Conservation (phyloP, 2,797 vertebrate species). For the Tachyglossus aculeatus region DNA sequence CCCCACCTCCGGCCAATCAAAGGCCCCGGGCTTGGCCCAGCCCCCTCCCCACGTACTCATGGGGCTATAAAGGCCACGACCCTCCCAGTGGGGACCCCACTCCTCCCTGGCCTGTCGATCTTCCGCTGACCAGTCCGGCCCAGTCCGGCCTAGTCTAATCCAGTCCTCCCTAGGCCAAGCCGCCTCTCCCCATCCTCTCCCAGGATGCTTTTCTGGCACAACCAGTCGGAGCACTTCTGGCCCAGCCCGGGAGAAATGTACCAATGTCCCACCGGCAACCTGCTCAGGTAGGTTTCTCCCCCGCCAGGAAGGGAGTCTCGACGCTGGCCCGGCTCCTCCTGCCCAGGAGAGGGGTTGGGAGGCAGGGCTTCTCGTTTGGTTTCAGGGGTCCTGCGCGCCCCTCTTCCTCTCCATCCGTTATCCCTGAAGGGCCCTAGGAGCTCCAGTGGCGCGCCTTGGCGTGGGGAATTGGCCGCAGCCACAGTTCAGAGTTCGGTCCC, state of each 20-base stretch:
- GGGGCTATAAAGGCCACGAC: not conserved
- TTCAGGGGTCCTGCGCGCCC: too few species aligned
- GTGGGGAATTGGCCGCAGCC: too few species aligned
- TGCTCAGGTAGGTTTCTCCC: slow-evolving; percentile 50
- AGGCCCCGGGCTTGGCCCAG: not conserved
- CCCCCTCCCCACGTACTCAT: not conserved
- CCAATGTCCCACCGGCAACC: slow-evolving; percentile 6
- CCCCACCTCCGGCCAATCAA: not conserved
- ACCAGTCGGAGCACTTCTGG: slow-evolving; percentile 58
- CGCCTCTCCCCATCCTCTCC: not conserved
- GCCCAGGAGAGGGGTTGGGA: too few species aligned
- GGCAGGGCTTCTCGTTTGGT: too few species aligned
- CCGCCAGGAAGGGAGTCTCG: too few species aligned
- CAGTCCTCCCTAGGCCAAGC: not conserved
- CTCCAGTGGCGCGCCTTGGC: too few species aligned
- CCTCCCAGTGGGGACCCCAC: not conserved
- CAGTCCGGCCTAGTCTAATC: not conserved
- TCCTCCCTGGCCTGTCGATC: not conserved
- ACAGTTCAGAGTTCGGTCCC: too few species aligned
- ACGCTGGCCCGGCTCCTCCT: too few species aligned
- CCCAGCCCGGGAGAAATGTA: slow-evolving; percentile 43
- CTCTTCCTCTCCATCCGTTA: not conserved
- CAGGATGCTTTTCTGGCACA: slow-evolving; percentile 66
- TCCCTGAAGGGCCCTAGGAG: not conserved
- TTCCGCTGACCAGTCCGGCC: not conserved